Conservation (phyloP, 53 echinoderm and acorn worm species). For the Henricia sp. region DNA sequence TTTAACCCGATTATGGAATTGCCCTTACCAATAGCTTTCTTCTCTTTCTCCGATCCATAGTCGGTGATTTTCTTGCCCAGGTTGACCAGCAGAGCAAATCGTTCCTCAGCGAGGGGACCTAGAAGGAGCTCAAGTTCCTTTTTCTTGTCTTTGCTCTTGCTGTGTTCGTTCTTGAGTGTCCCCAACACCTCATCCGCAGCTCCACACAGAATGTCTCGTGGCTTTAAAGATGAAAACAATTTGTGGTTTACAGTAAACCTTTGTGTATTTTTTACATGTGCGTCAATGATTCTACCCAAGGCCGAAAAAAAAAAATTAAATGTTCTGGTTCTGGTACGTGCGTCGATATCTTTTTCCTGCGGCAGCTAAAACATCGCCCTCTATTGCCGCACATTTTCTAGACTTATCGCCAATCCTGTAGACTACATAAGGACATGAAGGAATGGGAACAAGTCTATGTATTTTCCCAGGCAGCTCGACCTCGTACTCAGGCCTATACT, state of each 20-base stretch:
- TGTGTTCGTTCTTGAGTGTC: conserved; percentile 88
- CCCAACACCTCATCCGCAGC: conserved; percentile 97
- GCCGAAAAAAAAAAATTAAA: too few relatives aligned
- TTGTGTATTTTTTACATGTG: conserved; percentile 1
- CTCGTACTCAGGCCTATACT: too few relatives aligned
- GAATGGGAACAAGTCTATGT: too few relatives aligned
- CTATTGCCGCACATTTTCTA: too few relatives aligned
- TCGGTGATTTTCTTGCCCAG: conserved; percentile 99
- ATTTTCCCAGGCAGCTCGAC: too few relatives aligned
- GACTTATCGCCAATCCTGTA: too few relatives aligned
- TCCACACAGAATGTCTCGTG: conserved; percentile 94
- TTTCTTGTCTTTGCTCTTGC: conserved; percentile 92
- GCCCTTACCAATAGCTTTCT: conserved; percentile 95
- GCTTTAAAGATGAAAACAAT: conserved; percentile 52
- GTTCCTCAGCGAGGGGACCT: conserved; percentile 86
- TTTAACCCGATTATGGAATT: too few relatives aligned
- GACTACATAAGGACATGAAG: too few relatives aligned
- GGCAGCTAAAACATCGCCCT: too few relatives aligned
- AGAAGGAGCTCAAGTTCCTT: conserved; percentile 88
- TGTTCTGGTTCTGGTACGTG: too few relatives aligned
- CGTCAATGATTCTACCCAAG: background rate
- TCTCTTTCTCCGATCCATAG: conserved; percentile 94
- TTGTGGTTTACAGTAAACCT: too few relatives aligned
- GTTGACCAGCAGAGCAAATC: conserved; percentile 93
- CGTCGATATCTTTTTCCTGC: too few relatives aligned